Evolutionary conservation across 2,797 vertebrate species (phyloP).

Genomic region (Cacajao melanocephalus): DNA sequence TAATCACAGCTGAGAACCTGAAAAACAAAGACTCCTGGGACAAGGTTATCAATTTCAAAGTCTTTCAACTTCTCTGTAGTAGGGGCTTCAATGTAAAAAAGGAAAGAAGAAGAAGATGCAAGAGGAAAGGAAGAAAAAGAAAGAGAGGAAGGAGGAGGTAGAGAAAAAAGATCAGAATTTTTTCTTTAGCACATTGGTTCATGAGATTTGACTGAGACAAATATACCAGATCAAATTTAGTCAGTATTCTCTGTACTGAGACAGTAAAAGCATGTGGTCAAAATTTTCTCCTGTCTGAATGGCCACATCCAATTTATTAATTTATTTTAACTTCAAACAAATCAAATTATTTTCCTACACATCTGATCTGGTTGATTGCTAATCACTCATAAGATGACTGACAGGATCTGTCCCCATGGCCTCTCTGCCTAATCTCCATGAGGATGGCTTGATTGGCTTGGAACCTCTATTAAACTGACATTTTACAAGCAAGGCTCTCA

Average conservation of each 20-base stretch:
- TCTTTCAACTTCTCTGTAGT: not conserved
- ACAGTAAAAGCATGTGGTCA: not conserved
- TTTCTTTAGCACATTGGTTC: not conserved
- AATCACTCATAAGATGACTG: not conserved
- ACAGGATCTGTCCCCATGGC: not conserved
- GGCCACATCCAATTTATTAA: not conserved
- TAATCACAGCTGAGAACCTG: conserved; percentile 14
- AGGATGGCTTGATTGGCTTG: not conserved
- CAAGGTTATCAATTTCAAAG: not conserved
- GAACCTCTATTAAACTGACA: not conserved
- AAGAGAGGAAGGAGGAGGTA: not conserved
- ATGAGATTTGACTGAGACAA: not conserved
- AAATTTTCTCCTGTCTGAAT: not conserved
- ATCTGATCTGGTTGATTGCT: not conserved
- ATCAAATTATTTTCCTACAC: not conserved
- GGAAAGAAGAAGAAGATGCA: not conserved
- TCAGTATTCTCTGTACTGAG: not conserved
- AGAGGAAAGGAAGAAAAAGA: not conserved
- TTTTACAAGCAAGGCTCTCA: not conserved
- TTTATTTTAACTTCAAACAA: conserved; percentile 45
- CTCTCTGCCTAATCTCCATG: not conserved
- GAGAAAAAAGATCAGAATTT: not conserved
- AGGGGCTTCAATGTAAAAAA: not conserved
- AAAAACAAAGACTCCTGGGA: not conserved
- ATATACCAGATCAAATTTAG: not conserved